Evolutionary conservation across 1,140 invertebrate genomes (phyloP), one percentile per base, ranked within the genome.

Genomic region (Scaptomyza graminum): DNA sequence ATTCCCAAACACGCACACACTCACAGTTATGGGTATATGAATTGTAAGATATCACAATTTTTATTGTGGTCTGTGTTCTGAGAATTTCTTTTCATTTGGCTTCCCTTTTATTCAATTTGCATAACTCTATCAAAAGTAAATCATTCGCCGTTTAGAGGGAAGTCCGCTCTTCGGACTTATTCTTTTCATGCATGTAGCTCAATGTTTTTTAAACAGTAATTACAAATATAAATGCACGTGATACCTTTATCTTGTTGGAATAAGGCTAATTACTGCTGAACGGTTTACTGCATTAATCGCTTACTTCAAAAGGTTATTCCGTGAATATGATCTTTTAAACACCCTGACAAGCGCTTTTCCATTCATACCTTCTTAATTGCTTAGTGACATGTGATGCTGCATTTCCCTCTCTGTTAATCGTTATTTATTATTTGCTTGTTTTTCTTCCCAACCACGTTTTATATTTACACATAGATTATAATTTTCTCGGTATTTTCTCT

Each of bases 1-100:
- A 5, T 31, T 31, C 28, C 28, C 28, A 31, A 25, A 5, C 28
- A 54, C 69, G 74, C 76, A 80, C 74, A 46, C 28, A 57, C 75
- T 65, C 67, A 63, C 79, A 74, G 52, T 46, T 41, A 52, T 22
- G 18, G 2, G 18, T 1, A 1, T 22, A 22, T 22, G 18, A 22
- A 22, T 22, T 22, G 0, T 22, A 22, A 22, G 18, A 22, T 22
- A 22, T 22, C 18, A 22, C 1, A 22, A 22, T 22, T 22, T 22
- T 22, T 1, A 22, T 22, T 22, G 18, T 22, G 18, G 18, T 22
- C 18, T 22, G 4, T 22, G 31, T 37, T 16, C 6, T 9, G 31
- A 34, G 8, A 34, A 8, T 7, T 34, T 34, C 31, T 13, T 41
- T 37, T 4, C 39, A 11, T 18, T 37, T 11, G n/a, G 46, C 25